A percentile compares a stretch with the other conserved stretches of the same genome.
Evolutionary conservation across 2,797 vertebrate genomes (phyloP).

Genomic region (Salmo trutta): DNA sequence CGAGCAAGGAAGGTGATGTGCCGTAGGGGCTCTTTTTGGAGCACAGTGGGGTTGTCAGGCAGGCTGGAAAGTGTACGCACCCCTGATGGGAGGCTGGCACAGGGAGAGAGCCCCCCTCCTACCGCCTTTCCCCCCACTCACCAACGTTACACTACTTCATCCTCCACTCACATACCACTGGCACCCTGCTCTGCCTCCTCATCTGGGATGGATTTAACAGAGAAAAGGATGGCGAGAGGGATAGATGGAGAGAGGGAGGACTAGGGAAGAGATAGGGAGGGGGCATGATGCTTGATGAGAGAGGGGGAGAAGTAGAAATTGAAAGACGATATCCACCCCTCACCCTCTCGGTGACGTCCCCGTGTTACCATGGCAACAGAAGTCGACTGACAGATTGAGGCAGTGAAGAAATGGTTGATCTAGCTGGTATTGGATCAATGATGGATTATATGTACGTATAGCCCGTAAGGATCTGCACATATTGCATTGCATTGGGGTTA

Average conservation of each 20-base stretch:
- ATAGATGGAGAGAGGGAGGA: conserved; percentile 12
- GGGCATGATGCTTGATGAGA: not conserved
- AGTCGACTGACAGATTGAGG: not conserved
- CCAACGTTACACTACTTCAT: conserved; percentile 20
- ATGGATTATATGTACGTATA: not conserved
- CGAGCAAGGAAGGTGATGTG: conserved; percentile 5
- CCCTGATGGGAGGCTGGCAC: conserved; percentile 54
- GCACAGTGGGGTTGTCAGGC: conserved; percentile 49
- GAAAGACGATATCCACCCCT: not conserved
- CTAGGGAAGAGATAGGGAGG: not conserved
- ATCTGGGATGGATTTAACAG: conserved; percentile 63
- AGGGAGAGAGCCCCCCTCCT: conserved; percentile 20
- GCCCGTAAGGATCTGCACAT: not conserved
- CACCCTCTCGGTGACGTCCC: not conserved
- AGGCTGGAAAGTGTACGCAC: conserved; percentile 51
- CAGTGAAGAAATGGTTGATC: not conserved
- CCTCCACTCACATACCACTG: conserved; percentile 51
- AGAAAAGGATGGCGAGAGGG: conserved; percentile 21
- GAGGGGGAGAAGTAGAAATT: conserved; percentile 8
- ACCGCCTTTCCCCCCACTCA: not conserved
- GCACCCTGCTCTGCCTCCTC: conserved; percentile 57
- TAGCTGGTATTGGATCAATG: not conserved
- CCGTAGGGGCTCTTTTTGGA: conserved; percentile 28
- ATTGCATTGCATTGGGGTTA: not conserved
- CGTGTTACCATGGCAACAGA: not conserved